These are phyloP conservation scores for Chamaetylas fuelleborni DNA, from an alignment of 2,113 vertebrate species.

Conservation along the genomic window DNA sequence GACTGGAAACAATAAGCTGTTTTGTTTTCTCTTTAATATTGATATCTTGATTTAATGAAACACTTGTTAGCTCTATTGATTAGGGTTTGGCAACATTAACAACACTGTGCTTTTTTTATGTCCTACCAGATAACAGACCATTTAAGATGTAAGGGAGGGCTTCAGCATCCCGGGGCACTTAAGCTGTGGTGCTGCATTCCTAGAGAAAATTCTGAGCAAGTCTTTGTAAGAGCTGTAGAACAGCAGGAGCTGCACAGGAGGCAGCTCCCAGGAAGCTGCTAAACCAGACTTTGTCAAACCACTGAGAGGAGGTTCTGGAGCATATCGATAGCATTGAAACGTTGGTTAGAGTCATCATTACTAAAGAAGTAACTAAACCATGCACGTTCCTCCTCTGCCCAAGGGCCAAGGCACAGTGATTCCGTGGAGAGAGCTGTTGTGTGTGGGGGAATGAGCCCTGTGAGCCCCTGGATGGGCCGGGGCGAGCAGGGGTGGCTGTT, in stretches of 20 bases:
- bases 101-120: not conserved
- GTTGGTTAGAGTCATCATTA: no score
- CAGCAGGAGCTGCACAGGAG: not conserved
- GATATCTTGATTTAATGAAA: not conserved
- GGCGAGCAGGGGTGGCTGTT: fast-evolving
- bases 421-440: not conserved
- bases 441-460: not conserved
- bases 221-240: not conserved
- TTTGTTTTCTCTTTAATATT: not conserved
- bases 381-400: not conserved
- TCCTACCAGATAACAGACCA: not conserved
- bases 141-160: not conserved
- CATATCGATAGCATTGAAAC: fast-evolving
- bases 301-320: not conserved
- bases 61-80: not conserved
- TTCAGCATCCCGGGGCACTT: not conserved
- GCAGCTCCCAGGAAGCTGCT: not conserved
- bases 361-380: not conserved
- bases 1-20: not conserved
- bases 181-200: not conserved
- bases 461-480: not conserved
- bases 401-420: not conserved
- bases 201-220: not conserved
- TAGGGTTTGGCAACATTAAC: not conserved
- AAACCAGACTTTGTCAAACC: not conserved